Evolutionary conservation across 1,140 invertebrate species (phyloP).

Genomic region (Cydia pomonella): DNA sequence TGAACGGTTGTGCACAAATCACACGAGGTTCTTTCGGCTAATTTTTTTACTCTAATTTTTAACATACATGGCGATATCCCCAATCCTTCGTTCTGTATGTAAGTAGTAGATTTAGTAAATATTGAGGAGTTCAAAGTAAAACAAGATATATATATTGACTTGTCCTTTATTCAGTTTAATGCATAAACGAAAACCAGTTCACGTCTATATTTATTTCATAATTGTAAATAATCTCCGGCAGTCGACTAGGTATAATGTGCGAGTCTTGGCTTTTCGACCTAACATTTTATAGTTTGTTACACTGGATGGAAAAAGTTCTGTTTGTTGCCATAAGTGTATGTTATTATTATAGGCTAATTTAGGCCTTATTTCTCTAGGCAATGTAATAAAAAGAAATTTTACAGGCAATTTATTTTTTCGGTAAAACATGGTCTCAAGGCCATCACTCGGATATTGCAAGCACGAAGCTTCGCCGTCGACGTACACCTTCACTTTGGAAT

Average conservation of each 20-base stretch:
- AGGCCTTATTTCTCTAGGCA: no score
- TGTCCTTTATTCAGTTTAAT: slow-evolving; percentile 76
- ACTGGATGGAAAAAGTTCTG: not conserved
- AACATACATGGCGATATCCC: no score
- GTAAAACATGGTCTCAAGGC: slow-evolving; percentile 44
- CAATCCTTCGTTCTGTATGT: no score
- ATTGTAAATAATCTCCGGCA: slow-evolving; percentile 57
- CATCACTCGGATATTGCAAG: slow-evolving; percentile 43
- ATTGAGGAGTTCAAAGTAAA: slow-evolving; percentile 5
- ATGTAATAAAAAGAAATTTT: no score
- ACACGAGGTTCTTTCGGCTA: no score
- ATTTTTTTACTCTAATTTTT: no score
- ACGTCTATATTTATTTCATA: slow-evolving; percentile 50
- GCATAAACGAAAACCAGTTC: slow-evolving; percentile 75
- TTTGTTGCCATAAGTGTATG: no score
- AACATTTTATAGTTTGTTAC: not conserved
- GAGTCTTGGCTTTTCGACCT: slow-evolving; percentile 7
- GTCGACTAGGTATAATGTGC: slow-evolving; percentile 46
- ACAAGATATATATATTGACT: slow-evolving; percentile 46
- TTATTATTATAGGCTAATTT: no score
- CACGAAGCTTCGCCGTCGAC: slow-evolving; percentile 27
- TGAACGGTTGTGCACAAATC: no score
- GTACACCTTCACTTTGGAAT: slow-evolving; percentile 67
- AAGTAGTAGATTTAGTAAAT: no score
- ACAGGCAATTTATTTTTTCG: no score